Conservation (phyloP, 2,797 vertebrate genomes). For the Pelobates cultripes region DNA sequence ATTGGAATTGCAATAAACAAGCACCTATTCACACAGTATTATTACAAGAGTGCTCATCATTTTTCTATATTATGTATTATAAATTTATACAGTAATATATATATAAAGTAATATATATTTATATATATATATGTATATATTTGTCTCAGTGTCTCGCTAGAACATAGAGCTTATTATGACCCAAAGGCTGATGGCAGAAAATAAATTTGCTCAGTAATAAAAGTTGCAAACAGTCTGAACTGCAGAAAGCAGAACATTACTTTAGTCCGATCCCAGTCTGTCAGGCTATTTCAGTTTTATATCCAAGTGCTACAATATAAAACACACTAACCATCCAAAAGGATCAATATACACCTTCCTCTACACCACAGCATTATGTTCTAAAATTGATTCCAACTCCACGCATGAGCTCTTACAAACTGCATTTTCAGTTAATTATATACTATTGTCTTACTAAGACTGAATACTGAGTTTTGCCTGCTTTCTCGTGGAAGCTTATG, state of each 20-base stretch:
- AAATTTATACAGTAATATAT: too few species aligned
- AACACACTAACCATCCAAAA: conserved; percentile 50
- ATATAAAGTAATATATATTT: too few species aligned
- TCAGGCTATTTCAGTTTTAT: conserved; percentile 55
- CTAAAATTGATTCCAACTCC: conserved; percentile 55
- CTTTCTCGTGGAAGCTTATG: neutral
- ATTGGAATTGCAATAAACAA: too few species aligned
- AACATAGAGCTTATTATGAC: conserved; percentile 42
- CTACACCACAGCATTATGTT: conserved; percentile 51
- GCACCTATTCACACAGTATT: too few species aligned
- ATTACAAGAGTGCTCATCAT: too few species aligned
- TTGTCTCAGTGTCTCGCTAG: conserved; percentile 1
- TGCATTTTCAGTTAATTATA: conserved; percentile 55
- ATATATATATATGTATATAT: too few species aligned
- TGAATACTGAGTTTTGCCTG: conserved; percentile 33
- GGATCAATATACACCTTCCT: conserved; percentile 57
- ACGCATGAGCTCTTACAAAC: conserved; percentile 55
- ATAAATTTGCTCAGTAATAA: conserved; percentile 48
- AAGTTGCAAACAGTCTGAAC: conserved; percentile 46
- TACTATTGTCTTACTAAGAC: conserved; percentile 51
- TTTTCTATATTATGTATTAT: too few species aligned
- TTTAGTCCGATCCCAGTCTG: conserved; percentile 44
- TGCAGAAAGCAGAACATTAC: conserved; percentile 50
- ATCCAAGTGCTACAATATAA: conserved; percentile 50
- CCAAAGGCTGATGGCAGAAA: conserved; percentile 48